Conservation (phyloP, 1,140 invertebrate genomes). For the Caenorhabditis brenneri region DNA sequence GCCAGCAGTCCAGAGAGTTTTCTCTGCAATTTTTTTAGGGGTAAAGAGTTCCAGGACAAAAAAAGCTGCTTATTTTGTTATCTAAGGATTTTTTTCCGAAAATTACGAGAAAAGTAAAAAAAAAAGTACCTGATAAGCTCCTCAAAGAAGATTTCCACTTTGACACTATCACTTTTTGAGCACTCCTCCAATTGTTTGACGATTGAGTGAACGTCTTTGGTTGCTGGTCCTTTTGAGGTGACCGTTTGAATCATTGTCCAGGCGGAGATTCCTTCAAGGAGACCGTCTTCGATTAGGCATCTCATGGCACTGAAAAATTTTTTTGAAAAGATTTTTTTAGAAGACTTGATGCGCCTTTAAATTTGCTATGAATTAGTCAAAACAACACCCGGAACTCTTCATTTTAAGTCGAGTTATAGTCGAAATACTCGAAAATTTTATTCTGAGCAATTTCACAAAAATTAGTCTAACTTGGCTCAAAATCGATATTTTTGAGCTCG, state of each 20-base stretch:
- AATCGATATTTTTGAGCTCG: too few species aligned
- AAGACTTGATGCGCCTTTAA: too few species aligned
- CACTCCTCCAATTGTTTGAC: conserved; percentile 61
- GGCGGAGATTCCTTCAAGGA: conserved; percentile 48
- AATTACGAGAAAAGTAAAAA: too few species aligned
- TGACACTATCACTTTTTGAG: conserved; percentile 68
- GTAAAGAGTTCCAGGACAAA: conserved; percentile 38
- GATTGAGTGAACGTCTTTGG: conserved; percentile 60
- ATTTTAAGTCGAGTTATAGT: too few species aligned
- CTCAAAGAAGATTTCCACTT: conserved; percentile 63
- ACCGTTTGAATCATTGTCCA: conserved; percentile 64
- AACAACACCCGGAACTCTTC: too few species aligned
- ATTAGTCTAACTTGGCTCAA: too few species aligned
- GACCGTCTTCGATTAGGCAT: conserved; percentile 62
- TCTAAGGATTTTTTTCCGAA: too few species aligned
- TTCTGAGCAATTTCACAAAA: too few species aligned
- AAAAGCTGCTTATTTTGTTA: neutral
- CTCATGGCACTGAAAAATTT: conserved; percentile 19
- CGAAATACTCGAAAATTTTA: too few species aligned
- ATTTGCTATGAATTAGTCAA: too few species aligned
- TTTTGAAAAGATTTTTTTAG: too few species aligned
- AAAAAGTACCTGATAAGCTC: conserved; percentile 63
- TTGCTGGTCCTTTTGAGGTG: conserved; percentile 64
- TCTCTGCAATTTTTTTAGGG: conserved; percentile 63
- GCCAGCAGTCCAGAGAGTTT: conserved; percentile 62